Percentiles rank a stretch among this genome's conserved stretches.
Evolutionary conservation across 2,797 vertebrate genomes (phyloP).

Genomic region (Cebuella pygmaea): DNA sequence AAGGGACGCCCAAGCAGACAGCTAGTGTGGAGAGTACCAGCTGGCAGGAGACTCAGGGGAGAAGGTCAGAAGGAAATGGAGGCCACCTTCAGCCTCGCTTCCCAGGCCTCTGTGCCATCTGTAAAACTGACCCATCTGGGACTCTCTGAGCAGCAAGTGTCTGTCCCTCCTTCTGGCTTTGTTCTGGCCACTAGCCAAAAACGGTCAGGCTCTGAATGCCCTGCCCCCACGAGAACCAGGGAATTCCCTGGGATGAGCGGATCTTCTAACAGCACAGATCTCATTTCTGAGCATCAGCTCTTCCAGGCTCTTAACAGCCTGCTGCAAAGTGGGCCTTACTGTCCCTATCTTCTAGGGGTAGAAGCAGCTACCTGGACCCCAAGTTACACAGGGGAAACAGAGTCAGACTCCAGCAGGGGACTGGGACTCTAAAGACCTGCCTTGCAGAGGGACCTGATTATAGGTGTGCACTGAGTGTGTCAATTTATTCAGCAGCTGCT

Average conservation of each 20-base stretch:
- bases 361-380: neutral
- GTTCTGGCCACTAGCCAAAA: neutral
- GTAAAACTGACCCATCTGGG: neutral
- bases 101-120: neutral
- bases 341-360: neutral
- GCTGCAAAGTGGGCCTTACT: accelerated
- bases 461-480: too few species aligned
- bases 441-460: neutral
- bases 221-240: too few species aligned
- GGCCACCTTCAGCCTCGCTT: too few species aligned
- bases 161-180: neutral
- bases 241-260: too few species aligned
- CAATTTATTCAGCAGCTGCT: neutral
- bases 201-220: neutral
- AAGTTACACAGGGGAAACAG: neutral
- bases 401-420: neutral
- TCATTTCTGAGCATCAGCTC: neutral
- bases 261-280: neutral
- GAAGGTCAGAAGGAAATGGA: neutral
- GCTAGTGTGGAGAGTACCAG: neutral
- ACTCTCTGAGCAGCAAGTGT: accelerated
- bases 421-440: neutral
- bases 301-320: neutral
- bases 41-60: neutral
- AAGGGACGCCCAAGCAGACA: neutral